These are phyloP conservation scores for Allacma fusca DNA, from an alignment of 2,888 invertebrate genomes.

Conservation along the genomic window DNA sequence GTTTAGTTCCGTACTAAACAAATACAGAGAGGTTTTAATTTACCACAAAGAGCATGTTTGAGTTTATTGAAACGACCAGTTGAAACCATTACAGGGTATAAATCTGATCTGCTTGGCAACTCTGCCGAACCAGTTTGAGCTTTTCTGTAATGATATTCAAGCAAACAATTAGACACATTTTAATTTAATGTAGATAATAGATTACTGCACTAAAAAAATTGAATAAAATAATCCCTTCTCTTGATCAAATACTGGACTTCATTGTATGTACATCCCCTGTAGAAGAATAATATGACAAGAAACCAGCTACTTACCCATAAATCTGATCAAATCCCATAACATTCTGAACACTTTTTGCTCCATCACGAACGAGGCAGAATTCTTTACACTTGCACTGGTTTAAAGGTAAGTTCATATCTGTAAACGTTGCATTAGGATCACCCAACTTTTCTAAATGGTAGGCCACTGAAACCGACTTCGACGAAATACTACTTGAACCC, in stretches of 20 bases:
- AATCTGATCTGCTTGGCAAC: slow-evolving; percentile 46
- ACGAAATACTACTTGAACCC: slow-evolving; percentile 40
- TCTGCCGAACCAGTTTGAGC: not conserved
- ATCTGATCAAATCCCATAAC: slow-evolving; percentile 38
- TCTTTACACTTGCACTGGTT: slow-evolving; percentile 57
- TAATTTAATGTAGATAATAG: too few species aligned
- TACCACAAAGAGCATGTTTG: slow-evolving; percentile 59
- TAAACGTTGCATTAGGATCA: slow-evolving; percentile 49
- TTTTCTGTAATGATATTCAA: slow-evolving; percentile 15
- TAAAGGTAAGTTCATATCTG: slow-evolving; percentile 51
- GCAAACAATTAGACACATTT: not conserved
- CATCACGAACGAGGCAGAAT: slow-evolving; percentile 60
- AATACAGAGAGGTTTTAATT: not conserved
- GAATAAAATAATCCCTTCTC: too few species aligned
- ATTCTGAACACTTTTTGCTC: slow-evolving; percentile 60
- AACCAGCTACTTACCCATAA: slow-evolving; percentile 54
- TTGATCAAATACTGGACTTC: too few species aligned
- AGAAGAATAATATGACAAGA: too few species aligned
- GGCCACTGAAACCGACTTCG: slow-evolving; percentile 36
- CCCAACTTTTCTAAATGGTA: slow-evolving; percentile 60
- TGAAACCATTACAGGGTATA: slow-evolving; percentile 59
- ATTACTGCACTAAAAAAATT: too few species aligned
- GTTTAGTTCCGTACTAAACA: not conserved
- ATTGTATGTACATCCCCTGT: too few species aligned
- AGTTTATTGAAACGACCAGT: slow-evolving; percentile 59